phyloP scores from a whole-genome alignment of 1,140 invertebrate genomes.

The Anastatus disparis region DNA sequence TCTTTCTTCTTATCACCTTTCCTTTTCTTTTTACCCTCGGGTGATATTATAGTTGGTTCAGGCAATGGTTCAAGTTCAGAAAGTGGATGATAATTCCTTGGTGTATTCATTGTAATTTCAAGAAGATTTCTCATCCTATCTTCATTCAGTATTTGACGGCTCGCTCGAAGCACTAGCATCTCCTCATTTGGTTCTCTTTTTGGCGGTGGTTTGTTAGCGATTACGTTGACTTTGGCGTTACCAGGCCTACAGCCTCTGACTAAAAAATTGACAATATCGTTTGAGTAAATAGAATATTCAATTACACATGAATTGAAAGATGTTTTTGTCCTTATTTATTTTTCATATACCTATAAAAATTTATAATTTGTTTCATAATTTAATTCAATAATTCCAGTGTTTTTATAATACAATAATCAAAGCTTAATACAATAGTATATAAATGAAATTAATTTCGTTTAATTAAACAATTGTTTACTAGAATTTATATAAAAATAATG shows the following conservation, averaged over 20 bases:
- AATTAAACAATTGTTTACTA: not conserved
- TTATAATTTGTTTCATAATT: too few relatives aligned
- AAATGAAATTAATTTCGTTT: not conserved
- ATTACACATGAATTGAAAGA: too few relatives aligned
- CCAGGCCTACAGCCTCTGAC: slow-evolving; percentile 42
- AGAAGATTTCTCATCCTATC: slow-evolving; percentile 47
- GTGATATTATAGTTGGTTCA: too few relatives aligned
- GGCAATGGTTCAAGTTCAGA: too few relatives aligned
- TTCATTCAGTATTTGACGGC: slow-evolving; percentile 42
- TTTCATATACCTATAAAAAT: too few relatives aligned
- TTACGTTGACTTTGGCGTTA: slow-evolving; percentile 50
- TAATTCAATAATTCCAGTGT: too few relatives aligned
- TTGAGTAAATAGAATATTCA: too few relatives aligned
- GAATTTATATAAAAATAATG: not conserved
- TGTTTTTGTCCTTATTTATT: not conserved
- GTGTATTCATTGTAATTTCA: slow-evolving; percentile 54
- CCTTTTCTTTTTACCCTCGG: too few relatives aligned
- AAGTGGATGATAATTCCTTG: slow-evolving; percentile 56
- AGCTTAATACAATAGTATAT: not conserved
- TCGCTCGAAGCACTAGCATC: slow-evolving; percentile 47
- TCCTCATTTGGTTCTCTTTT: slow-evolving; percentile 51
- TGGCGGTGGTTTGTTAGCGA: slow-evolving; percentile 40
- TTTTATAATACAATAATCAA: not conserved
- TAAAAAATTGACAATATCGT: not conserved
- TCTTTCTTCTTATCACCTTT: too few relatives aligned